Evolutionary conservation across 2,113 vertebrate species (phyloP).

Genomic region (Mola mola): DNA sequence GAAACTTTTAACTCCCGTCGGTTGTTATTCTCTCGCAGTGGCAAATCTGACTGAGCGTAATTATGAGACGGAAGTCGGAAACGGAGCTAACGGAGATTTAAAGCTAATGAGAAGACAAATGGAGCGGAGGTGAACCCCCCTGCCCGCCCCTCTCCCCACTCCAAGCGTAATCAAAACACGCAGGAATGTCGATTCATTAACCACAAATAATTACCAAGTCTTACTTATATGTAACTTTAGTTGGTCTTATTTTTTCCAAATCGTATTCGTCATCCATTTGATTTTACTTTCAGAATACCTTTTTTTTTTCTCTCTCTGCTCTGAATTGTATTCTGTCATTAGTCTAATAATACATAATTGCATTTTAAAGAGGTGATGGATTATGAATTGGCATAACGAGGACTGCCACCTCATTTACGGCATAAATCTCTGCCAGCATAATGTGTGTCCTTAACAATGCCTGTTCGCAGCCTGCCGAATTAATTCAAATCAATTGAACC

Average conservation of each 20-base stretch:
- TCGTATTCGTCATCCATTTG: constrained; percentile 53
- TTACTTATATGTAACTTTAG: constrained; percentile 61
- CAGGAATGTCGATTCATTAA: constrained; percentile 58
- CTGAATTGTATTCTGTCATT: constrained; percentile 74
- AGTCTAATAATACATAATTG: constrained; percentile 81
- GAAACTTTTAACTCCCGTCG: background rate
- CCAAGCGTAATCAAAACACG: constrained; percentile 50
- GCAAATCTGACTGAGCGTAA: constrained; percentile 36
- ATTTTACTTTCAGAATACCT: constrained; percentile 68
- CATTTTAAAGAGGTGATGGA: constrained; percentile 83
- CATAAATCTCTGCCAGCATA: constrained; percentile 79
- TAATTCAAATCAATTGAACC: constrained; percentile 80
- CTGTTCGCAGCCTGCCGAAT: constrained; percentile 72
- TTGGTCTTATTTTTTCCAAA: constrained; percentile 17
- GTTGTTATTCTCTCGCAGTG: constrained; percentile 29
- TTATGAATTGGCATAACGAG: constrained; percentile 77
- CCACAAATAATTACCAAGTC: constrained; percentile 58
- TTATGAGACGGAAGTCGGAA: constrained; percentile 58
- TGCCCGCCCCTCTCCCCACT: background rate
- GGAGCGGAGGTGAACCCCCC: constrained; percentile 37
- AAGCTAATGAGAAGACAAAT: constrained; percentile 67
- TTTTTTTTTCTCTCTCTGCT: constrained; percentile 25
- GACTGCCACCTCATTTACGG: constrained; percentile 72
- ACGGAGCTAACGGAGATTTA: constrained; percentile 55
- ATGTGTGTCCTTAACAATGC: constrained; percentile 76